These are phyloP conservation scores for Chaetodon trifascialis DNA, from an alignment of 2,113 vertebrate genomes.

Conservation along the genomic window DNA sequence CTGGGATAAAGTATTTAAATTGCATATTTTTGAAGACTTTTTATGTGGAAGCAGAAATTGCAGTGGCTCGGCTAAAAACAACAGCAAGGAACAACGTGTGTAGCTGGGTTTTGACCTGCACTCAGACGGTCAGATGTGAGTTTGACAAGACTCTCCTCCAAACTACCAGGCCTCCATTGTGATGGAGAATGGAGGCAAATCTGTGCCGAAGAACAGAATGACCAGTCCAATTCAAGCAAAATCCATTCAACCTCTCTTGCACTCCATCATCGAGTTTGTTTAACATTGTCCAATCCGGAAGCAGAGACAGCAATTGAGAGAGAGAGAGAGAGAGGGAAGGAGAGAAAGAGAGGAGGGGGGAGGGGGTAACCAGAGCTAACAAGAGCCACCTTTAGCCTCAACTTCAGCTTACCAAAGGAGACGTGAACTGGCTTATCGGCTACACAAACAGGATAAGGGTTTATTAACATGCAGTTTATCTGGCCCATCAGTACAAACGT, in stretches of 20 bases:
- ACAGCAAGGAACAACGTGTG: slow-evolving; percentile 70
- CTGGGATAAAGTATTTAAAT: not conserved
- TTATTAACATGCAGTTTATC: slow-evolving; percentile 72
- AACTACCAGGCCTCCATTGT: slow-evolving; percentile 65
- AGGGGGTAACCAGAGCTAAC: slow-evolving; percentile 22
- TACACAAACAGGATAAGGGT: slow-evolving; percentile 66
- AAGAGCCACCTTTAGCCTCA: slow-evolving; percentile 46
- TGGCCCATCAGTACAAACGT: slow-evolving; percentile 65
- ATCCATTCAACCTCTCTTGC: slow-evolving; percentile 61
- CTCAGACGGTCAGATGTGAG: slow-evolving; percentile 62
- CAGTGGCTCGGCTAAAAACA: slow-evolving; percentile 45
- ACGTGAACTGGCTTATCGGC: slow-evolving; percentile 55
- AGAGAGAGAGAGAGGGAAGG: not conserved
- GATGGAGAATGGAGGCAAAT: slow-evolving; percentile 68
- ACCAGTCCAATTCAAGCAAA: slow-evolving; percentile 63
- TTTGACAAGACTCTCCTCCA: slow-evolving; percentile 66
- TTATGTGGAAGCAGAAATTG: slow-evolving; percentile 11
- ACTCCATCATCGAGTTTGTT: slow-evolving; percentile 72
- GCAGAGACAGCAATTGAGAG: slow-evolving; percentile 18
- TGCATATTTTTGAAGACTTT: not conserved
- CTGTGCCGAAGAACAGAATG: slow-evolving; percentile 61
- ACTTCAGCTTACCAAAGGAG: slow-evolving; percentile 47
- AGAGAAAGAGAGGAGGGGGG: not conserved
- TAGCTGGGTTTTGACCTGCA: slow-evolving; percentile 67
- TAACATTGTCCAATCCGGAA: slow-evolving; percentile 68